Percentiles rank a stretch among this genome's conserved stretches.
Evolutionary conservation across 2,113 vertebrate genomes (phyloP).

Genomic region (Sinocyclocheilus anophthalmus): DNA sequence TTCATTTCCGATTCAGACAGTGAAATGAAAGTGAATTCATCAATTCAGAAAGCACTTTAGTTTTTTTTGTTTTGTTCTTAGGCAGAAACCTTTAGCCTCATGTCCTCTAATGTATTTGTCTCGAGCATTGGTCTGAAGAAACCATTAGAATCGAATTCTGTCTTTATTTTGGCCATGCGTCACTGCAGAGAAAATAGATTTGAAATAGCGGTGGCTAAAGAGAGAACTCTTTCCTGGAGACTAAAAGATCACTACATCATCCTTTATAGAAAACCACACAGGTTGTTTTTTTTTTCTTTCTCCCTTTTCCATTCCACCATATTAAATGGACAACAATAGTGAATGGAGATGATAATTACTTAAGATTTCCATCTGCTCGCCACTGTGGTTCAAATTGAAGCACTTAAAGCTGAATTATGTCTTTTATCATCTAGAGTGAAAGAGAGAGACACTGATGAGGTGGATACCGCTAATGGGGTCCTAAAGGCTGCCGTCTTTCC

Average conservation of each 20-base stretch:
- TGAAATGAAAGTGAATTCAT: constrained; percentile 14
- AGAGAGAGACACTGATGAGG: constrained; percentile 9
- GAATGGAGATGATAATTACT: constrained; percentile 55
- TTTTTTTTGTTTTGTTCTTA: neutral
- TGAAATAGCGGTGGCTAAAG: constrained; percentile 3
- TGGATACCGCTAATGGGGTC: neutral
- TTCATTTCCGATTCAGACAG: neutral
- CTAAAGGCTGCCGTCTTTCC: neutral
- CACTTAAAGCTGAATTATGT: constrained; percentile 45
- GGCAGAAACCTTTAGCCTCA: constrained; percentile 27
- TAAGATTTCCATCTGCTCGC: constrained; percentile 40
- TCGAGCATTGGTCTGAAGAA: constrained; percentile 38
- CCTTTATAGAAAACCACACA: constrained; percentile 10
- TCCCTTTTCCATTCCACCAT: constrained; percentile 24
- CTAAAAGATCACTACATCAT: neutral
- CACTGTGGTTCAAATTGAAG: constrained; percentile 34
- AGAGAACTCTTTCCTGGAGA: constrained; percentile 17
- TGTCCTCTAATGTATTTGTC: constrained; percentile 44
- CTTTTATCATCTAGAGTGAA: constrained; percentile 18
- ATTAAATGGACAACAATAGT: constrained; percentile 46
- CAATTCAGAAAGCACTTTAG: constrained; percentile 16
- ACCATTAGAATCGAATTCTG: constrained; percentile 40
- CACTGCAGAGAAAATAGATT: constrained; percentile 45
- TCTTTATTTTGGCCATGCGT: constrained; percentile 43
- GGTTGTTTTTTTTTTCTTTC: constrained; percentile 9